Conservation (phyloP, 2,888 invertebrate species). For the Papilio demoleus region DNA sequence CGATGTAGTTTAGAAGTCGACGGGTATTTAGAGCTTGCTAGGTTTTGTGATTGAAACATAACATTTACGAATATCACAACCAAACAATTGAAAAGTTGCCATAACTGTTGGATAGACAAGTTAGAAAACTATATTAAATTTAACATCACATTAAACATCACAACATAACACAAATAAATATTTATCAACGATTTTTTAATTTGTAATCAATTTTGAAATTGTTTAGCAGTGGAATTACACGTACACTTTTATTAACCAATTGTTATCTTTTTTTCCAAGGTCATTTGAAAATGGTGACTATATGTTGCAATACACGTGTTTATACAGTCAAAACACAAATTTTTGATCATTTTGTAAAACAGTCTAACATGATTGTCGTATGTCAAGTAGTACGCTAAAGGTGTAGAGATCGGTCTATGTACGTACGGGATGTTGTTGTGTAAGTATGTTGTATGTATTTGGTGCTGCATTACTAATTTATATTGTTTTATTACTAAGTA, state of each 20-base stretch:
- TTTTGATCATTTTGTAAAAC: too few relatives aligned
- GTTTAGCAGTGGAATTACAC: too few relatives aligned
- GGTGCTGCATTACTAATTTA: conserved; percentile 83
- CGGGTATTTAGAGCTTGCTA: conserved; percentile 32
- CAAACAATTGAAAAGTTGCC: not conserved
- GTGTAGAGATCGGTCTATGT: conserved; percentile 41
- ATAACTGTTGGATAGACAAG: not conserved
- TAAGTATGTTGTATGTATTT: conserved; percentile 77
- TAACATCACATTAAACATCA: conserved; percentile 19
- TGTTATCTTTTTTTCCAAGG: too few relatives aligned
- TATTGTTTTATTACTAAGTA: conserved; percentile 71
- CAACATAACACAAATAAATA: not conserved
- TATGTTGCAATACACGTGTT: too few relatives aligned
- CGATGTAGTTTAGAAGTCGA: conserved; percentile 17
- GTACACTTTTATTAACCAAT: too few relatives aligned
- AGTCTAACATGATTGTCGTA: too few relatives aligned
- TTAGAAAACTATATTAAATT: not conserved
- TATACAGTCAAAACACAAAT: too few relatives aligned
- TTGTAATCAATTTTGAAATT: not conserved
- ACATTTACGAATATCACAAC: not conserved
- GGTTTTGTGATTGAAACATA: not conserved
- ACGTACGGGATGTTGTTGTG: conserved; percentile 63
- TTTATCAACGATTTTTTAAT: not conserved
- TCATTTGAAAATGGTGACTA: too few relatives aligned
- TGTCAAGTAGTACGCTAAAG: conserved; percentile 2